Conservation (phyloP, 2,888 invertebrate genomes). For the Anthophora plumipes region DNA sequence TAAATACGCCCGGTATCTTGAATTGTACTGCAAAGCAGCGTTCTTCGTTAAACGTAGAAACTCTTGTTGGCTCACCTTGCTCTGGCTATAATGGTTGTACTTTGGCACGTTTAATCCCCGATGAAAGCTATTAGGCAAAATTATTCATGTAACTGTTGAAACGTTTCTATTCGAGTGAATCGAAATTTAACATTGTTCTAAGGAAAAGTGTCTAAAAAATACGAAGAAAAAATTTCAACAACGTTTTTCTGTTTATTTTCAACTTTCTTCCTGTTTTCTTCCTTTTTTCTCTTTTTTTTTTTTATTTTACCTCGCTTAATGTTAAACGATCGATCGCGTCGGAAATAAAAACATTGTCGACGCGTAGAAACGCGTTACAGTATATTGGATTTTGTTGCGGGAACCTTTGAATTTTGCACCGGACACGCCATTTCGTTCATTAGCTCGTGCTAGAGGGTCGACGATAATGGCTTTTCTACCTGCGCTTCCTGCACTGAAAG, state of each 20-base stretch:
- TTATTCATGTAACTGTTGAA: neutral
- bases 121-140: neutral
- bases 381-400: slow-evolving; percentile 45
- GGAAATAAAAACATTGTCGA: neutral
- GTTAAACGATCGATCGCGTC: slow-evolving; percentile 14
- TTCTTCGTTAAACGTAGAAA: neutral
- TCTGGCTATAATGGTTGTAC: neutral
- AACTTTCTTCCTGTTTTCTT: neutral
- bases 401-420: slow-evolving; percentile 46
- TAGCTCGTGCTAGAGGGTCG: slow-evolving; percentile 32
- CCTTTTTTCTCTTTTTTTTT: neutral
- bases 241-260: no score
- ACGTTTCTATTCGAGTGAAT: neutral
- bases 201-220: neutral
- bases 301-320: neutral
- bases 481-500: slow-evolving; percentile 35
- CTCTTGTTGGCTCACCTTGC: neutral
- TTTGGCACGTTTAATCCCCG: neutral
- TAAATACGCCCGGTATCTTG: slow-evolving; percentile 15
- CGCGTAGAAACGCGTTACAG: slow-evolving; percentile 21
- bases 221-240: no score
- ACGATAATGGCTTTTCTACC: slow-evolving; percentile 57
- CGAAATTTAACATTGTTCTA: neutral
- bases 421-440: slow-evolving; percentile 44
- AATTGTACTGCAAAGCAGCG: neutral